phyloP scores from a whole-genome alignment of 2,113 vertebrate genomes.

The Sturnira hondurensis region DNA sequence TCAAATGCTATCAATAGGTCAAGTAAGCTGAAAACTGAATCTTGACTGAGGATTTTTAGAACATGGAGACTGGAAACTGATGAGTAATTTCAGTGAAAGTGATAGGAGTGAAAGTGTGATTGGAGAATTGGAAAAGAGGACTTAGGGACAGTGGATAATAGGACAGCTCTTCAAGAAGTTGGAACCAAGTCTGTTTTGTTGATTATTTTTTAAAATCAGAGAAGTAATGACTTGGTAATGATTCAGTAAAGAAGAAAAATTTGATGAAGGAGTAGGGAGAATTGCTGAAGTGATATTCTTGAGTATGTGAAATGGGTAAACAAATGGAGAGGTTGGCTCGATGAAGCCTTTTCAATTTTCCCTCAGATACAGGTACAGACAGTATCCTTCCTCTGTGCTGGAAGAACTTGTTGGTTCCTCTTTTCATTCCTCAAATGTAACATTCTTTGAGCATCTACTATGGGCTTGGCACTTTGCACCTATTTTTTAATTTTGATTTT shows the following conservation, averaged over 20 bases:
- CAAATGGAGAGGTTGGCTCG: neutral
- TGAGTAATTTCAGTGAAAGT: neutral
- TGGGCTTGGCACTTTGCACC: neutral
- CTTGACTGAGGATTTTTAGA: neutral
- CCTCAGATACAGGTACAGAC: neutral
- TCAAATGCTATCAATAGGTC: neutral
- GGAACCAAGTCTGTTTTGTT: neutral
- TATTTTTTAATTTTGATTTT: neutral
- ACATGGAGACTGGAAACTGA: neutral
- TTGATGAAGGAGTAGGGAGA: neutral
- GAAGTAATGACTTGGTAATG: neutral
- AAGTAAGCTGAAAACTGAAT: neutral
- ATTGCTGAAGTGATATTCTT: neutral
- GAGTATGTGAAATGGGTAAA: neutral
- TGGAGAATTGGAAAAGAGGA: neutral
- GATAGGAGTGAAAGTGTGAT: neutral
- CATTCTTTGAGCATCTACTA: neutral
- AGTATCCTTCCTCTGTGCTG: neutral
- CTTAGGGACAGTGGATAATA: neutral
- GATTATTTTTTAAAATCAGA: neutral
- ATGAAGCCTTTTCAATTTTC: neutral
- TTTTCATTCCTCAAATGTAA: neutral
- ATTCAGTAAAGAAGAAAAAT: neutral
- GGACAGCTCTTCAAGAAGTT: neutral
- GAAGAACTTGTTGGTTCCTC: neutral